Evolutionary conservation across 1,140 invertebrate genomes (phyloP), one percentile per base, ranked within the genome.

Genomic region (Littorina saxatilis): DNA sequence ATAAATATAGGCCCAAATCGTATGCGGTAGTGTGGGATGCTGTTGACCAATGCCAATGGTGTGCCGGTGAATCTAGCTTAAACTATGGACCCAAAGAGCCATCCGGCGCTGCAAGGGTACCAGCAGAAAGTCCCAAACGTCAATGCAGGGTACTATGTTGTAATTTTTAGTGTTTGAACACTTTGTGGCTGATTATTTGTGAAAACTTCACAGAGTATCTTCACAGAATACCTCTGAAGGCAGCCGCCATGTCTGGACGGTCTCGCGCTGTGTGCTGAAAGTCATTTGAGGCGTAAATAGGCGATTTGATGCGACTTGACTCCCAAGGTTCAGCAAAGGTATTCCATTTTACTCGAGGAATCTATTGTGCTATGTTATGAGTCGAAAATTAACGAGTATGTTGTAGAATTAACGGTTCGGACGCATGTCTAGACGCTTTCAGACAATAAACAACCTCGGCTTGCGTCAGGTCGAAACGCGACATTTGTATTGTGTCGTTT

Each of bases 61-160:
- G 86, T 84, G 87, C 80, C 83, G 82, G 84, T 84, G 83, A 91
- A 92, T 92, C 91, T 86, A 82, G 84, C 84, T 70, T 82, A 88
- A 85, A 88, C 85, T 85, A 92, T 91, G 91, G 91, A 91, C 89
- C 89, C 89, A 83, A 89, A 88, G 87, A 91, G 86, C 91, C 91
- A 92, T 92, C 91, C 90, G 88, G 89, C 90, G 86, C 89, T 92
- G 87, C 88, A 90, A 91, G 87, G 88, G 88, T 91, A 89, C 89
- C 88, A 90, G 89, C 87, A 89, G 87, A 87, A 87, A 83, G 86
- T 86, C 82, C 88, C 84, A 84, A 89, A 86, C 85, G 83, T 87
- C 87, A 86, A 84, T 85, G 82, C 87, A 91, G 89, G 91, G 91
- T 92, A 92, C 88, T 88, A 82, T 85, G 80, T 83, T 50, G 86